Base-by-base conservation (phyloP, 2,797 vertebrate species). In the Menidia menidia region DNA sequence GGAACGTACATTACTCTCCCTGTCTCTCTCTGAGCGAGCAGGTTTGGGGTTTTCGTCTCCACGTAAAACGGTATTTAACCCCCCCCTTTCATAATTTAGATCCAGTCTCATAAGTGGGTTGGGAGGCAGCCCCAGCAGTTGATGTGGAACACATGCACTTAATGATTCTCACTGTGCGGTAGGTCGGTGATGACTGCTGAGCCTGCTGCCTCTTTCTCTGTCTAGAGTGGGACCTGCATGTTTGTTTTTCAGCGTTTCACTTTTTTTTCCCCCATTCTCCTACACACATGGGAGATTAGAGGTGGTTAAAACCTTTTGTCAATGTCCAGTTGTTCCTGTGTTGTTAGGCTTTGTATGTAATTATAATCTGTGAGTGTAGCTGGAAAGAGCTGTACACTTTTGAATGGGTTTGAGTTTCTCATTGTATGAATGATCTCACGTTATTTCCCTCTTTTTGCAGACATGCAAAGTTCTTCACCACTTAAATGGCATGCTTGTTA, bases 111-210 rank as follows among this genome's bases (percentile, higher is more conserved):
- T 88, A 88, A 87, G 85, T 70, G 85, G 85, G 78, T 86, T 87
- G 86, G 88, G 84, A 89, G 80, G 82, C 77, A 50, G 87, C 86
- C 83, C 86, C 79, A 48, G 83, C 75, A 80, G 90, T 81, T 92
- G 91, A 93, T 92, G 90, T 92, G 90, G 87, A 92, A 91, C 92
- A 93, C 88, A 92, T 92, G 92, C 87, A 80, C 90, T 86, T 90
- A 91, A 92, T 91, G 89, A 92, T 91, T 92, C 90, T 87, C 92
- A 85, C 89, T 65, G 89, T 92, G 92, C 87, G 90, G 91, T 91
- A 91, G 91, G 89, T 92, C 82, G 74, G 67, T 31, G 73, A 83
- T 69, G 83, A 83, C 89, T 86, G 87, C 87, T n/a, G 78, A 83
- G 78, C 70, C 72, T 4, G 52, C 86, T 78, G 77, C 84, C 81